Evolutionary conservation across 2,797 vertebrate genomes (phyloP), one percentile per base, ranked within the genome.

Genomic region (Chaetodon trifasciatus): DNA sequence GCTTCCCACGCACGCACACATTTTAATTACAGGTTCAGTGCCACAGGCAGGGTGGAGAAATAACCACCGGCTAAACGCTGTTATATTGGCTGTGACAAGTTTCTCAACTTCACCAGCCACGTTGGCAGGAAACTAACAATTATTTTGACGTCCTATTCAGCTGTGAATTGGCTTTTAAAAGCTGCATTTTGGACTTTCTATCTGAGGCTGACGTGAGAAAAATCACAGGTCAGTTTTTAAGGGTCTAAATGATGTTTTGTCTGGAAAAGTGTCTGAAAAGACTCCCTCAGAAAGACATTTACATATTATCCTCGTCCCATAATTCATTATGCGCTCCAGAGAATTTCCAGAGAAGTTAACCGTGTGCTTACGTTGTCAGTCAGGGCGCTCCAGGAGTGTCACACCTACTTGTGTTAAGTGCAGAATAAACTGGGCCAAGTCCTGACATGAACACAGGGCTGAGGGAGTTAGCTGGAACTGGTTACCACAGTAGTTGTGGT

Each of bases 31-130:
- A 0, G 74, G 37, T 60, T 76, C 12, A 40, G 11, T 12, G 32
- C 69, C 79, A 47, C 66, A 74, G 64, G 40, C 72, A 53, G 76
- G 74, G 78, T 44, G 81, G 76, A 70, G 86, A 68, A 83, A 76
- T 61, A 82, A 81, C 81, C 83, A 61, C 69, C 55, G 42, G 76
- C 71, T 79, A 78, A 80, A 76, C 19, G 72, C 70, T 72, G 64
- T 21, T 58, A 46, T 28, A 44, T 55, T 53, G 28, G 66, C 71
- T 55, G 47, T n/a, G 65, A 75, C 71, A 50, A 55, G 69, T 66
- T 70, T n/a, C 69, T 73, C 70, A 55, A 9, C 73, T 80, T 63
- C 11, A n/a, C 4, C 69, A 70, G 74, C 64, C 58, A 16, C 24
- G 8, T 13, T 79, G 79, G 75, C 70, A 69, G 55, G 49, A 80